phyloP scores from a whole-genome alignment of 1,140 invertebrate species.

The Magallana angulata region DNA sequence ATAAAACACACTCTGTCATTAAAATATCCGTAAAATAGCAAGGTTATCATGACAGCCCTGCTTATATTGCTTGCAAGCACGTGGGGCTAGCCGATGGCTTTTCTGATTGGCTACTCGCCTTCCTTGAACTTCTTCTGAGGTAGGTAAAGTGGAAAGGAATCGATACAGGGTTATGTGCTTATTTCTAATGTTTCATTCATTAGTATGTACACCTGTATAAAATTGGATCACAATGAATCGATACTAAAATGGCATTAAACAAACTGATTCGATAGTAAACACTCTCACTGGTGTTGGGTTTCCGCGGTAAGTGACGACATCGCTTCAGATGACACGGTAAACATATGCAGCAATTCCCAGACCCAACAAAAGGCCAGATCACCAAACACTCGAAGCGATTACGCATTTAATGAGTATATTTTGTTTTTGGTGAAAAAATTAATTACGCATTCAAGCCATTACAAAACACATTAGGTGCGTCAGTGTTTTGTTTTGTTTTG shows the following conservation, averaged over 20 bases:
- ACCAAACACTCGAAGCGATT: not conserved
- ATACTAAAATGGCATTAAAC: slow-evolving; percentile 19
- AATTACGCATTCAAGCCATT: not conserved
- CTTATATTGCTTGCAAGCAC: slow-evolving; percentile 9
- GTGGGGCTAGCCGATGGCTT: not conserved
- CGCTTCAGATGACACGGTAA: not conserved
- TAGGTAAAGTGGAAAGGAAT: slow-evolving; percentile 6
- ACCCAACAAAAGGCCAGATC: not conserved
- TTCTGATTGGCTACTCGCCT: not conserved
- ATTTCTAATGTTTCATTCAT: not conserved
- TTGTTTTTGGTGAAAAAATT: slow-evolving; percentile 14
- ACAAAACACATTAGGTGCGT: too few relatives aligned
- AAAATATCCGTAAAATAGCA: not conserved
- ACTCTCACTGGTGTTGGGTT: not conserved
- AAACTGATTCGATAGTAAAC: not conserved
- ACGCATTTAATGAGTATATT: not conserved
- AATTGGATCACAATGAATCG: not conserved
- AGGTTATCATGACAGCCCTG: slow-evolving; percentile 22
- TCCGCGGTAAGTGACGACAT: not conserved
- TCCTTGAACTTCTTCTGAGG: not conserved
- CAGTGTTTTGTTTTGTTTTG: too few relatives aligned
- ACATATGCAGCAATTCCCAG: not conserved
- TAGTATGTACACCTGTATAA: not conserved
- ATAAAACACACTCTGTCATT: not conserved
- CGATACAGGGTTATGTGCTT: not conserved